phyloP scores from a whole-genome alignment of 2,888 invertebrate genomes.

The Orchestes rusci region DNA sequence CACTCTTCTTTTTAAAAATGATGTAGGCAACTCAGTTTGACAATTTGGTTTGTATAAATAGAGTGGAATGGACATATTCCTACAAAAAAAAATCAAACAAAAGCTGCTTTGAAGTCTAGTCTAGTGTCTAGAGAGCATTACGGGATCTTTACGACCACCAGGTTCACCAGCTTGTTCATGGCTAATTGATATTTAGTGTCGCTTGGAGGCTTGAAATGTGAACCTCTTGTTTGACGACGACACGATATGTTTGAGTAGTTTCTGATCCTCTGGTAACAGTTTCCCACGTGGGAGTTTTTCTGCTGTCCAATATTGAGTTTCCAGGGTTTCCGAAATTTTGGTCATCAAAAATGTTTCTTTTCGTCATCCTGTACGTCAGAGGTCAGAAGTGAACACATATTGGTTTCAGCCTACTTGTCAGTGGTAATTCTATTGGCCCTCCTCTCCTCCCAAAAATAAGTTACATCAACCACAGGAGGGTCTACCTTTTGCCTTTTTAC shows the following conservation, averaged over 20 bases:
- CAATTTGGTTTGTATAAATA: too few relatives aligned
- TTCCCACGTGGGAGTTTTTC: conserved; percentile 36
- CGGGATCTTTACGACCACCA: conserved; percentile 78
- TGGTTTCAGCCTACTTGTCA: conserved; percentile 25
- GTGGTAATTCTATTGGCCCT: conserved; percentile 26
- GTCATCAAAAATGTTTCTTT: conserved; percentile 59
- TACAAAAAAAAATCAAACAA: too few relatives aligned
- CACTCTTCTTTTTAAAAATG: too few relatives aligned
- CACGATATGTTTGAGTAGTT: conserved; percentile 20
- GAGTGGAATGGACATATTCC: too few relatives aligned
- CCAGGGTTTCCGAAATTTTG: conserved; percentile 66
- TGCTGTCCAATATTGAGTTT: conserved; percentile 44
- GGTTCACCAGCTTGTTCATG: conserved; percentile 78
- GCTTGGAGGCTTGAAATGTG: conserved; percentile 4
- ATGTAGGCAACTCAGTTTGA: too few relatives aligned
- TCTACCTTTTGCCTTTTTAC: conserved; percentile 72
- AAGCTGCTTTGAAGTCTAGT: too few relatives aligned
- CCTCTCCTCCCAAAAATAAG: conserved; percentile 61
- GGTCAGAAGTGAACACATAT: conserved; percentile 53
- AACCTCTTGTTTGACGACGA: conserved; percentile 25
- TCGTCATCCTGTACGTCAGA: conserved; percentile 36
- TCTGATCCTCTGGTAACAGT: conserved; percentile 25
- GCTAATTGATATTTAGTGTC: conserved; percentile 40
- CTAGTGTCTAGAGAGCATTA: too few relatives aligned
- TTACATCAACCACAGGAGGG: conserved; percentile 71